Evolutionary conservation across 1,140 invertebrate genomes (phyloP).

Genomic region (Drosophila nigromelanica): DNA sequence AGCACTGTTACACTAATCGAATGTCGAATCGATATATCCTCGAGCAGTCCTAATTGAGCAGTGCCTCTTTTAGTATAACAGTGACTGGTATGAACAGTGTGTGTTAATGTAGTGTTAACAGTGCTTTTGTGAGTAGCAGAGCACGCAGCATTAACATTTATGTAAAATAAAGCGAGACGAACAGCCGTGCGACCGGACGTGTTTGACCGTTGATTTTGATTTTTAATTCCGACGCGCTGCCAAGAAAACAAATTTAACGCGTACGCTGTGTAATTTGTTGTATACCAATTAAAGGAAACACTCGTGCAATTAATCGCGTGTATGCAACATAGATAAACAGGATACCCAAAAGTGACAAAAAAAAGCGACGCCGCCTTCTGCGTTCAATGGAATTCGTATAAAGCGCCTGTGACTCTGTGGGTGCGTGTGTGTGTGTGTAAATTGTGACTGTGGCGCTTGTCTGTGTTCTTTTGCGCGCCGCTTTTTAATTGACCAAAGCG

Average conservation of each 20-base stretch:
- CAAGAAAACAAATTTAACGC: conserved; percentile 35
- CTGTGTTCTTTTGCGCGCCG: conserved; percentile 54
- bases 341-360: conserved; percentile 29
- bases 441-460: conserved; percentile 31
- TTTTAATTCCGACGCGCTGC: conserved; percentile 60
- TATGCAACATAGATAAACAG: conserved; percentile 8
- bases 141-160: conserved; percentile 28
- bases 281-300: conserved; percentile 25
- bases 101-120: conserved; percentile 6
- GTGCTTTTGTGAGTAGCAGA: conserved; percentile 17
- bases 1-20: conserved; percentile 41
- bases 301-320: conserved; percentile 43
- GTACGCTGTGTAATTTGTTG: conserved; percentile 33
- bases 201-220: conserved; percentile 72
- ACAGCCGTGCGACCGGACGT: conserved; percentile 57
- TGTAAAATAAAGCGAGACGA: conserved; percentile 46
- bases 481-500: conserved; percentile 63
- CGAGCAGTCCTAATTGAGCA: conserved; percentile 1
- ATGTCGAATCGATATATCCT: not conserved
- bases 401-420: conserved; percentile 15
- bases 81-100: not conserved
- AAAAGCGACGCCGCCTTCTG: conserved; percentile 37
- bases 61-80: conserved; percentile 18
- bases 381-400: conserved; percentile 27
- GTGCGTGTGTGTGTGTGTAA: conserved; percentile 42